Conservation (phyloP, 2,888 invertebrate genomes). For the Amiota mariae region DNA sequence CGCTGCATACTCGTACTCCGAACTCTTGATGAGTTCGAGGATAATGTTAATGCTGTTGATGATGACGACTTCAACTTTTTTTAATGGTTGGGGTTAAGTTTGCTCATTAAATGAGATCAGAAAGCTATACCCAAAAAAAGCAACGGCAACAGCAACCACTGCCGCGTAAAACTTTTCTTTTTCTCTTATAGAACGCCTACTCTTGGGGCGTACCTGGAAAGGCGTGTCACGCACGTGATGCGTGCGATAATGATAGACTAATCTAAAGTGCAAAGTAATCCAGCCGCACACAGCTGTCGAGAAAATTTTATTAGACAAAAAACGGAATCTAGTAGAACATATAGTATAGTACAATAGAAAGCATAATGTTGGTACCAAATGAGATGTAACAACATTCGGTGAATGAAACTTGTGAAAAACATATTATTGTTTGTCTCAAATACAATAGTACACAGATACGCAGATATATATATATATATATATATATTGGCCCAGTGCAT, state of each 20-base stretch:
- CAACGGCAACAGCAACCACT: background rate
- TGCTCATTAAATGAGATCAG: constrained; percentile 16
- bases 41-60: background rate
- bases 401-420: no score
- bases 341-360: no score
- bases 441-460: no score
- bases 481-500: background rate
- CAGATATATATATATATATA: no score
- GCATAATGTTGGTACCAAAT: no score
- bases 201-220: background rate
- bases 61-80: background rate
- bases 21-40: background rate
- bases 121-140: background rate
- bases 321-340: no score
- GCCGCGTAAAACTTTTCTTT: background rate
- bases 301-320: no score
- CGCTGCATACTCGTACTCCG: no score
- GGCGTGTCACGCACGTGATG: constrained; percentile 17
- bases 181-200: background rate
- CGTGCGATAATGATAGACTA: constrained; percentile 14
- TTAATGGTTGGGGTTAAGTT: background rate
- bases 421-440: no score
- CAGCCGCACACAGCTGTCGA: background rate
- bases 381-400: no score
- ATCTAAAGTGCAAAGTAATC: background rate